Conservation (phyloP, 2,797 vertebrate species). For the Chiloscyllium punctatum region DNA sequence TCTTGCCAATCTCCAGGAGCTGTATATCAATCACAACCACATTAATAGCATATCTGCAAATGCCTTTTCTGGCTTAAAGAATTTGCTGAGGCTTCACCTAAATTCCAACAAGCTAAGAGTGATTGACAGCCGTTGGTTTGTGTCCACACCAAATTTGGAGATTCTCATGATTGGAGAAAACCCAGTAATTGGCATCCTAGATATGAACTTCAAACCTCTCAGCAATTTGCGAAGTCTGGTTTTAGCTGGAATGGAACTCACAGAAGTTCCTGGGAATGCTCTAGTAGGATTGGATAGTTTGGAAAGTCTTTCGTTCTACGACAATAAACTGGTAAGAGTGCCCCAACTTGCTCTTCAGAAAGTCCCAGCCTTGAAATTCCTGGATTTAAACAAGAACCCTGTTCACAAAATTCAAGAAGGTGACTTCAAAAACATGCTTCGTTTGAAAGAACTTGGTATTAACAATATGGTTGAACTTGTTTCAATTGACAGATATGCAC, state of each 20-base stretch:
- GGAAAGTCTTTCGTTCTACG: slow-evolving; percentile 91
- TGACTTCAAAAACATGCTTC: slow-evolving; percentile 90
- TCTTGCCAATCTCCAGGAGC: slow-evolving; percentile 85
- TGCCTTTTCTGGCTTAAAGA: slow-evolving; percentile 84
- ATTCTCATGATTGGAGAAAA: slow-evolving; percentile 98
- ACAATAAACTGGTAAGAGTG: slow-evolving; percentile 80
- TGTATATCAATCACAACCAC: slow-evolving; percentile 97
- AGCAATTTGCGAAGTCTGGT: slow-evolving; percentile 84
- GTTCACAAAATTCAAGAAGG: slow-evolving; percentile 89
- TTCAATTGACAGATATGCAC: slow-evolving; percentile 78
- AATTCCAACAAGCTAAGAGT: slow-evolving; percentile 86
- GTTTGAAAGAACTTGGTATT: slow-evolving; percentile 87
- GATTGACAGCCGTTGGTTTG: slow-evolving; percentile 91
- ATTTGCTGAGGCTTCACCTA: slow-evolving; percentile 84
- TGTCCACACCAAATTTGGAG: slow-evolving; percentile 87
- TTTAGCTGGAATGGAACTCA: slow-evolving; percentile 91
- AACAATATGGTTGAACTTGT: slow-evolving; percentile 94
- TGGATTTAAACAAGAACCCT: slow-evolving; percentile 96
- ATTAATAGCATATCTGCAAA: slow-evolving; percentile 80
- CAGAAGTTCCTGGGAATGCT: slow-evolving; percentile 83
- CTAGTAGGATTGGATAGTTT: slow-evolving; percentile 89
- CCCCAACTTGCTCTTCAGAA: slow-evolving; percentile 87
- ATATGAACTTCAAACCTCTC: slow-evolving; percentile 91
- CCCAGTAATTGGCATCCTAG: slow-evolving; percentile 82
- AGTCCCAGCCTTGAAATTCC: slow-evolving; percentile 87